Base-by-base conservation (phyloP, 2,888 invertebrate genomes). In the Polia nebulosa region DNA sequence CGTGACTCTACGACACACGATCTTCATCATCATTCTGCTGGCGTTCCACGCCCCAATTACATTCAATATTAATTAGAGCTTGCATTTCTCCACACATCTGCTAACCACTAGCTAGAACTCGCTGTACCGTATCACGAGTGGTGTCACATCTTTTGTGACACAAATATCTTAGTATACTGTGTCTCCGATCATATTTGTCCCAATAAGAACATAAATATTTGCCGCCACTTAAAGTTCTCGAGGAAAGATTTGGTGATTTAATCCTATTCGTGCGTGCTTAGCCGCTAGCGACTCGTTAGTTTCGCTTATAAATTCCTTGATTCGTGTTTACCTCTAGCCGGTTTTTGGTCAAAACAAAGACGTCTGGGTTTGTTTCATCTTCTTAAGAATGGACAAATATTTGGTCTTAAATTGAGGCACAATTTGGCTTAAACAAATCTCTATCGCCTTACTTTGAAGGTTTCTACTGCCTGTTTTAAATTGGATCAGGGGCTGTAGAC, bases 41-140 rank as follows among this genome's bases (percentile, higher is more conserved):
- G 76, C 55, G 39, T 55, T 55, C 34, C 39, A 32, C 51, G 56
- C 27, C 72, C 56, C 59, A 65, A 76, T 76, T 76, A 71, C 56
- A 60, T 56, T 44, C 59, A 29, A 64, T 64, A 56, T 76, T 70
- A 53, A 70, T 49, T 59, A 55, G 45, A 57, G 47, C 75, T 67
- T 55, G 45, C 66, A 53, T 68, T 69, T 61, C 49, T 72, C 27
- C 58, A 34, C 41, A 39, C 44, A 67, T 49, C 52, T 65, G 47
- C 17, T 20, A 34, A 51, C 22, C 17, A 29, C 9, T 27, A 27
- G 47, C 17, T 49, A 25, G 34, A 25, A 5, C 2, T 44, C 29
- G 11, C 29, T 51, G 20, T 17, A n/a, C n/a, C 36, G 49, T 29
- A 25, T 11, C 39, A 20, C 7, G 22, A 44, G 27, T 22, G 17